A percentile compares a stretch with the other conserved stretches of the same genome.
Conservation (phyloP, 1,140 invertebrate genomes). For the Chironomus striatipennis region DNA sequence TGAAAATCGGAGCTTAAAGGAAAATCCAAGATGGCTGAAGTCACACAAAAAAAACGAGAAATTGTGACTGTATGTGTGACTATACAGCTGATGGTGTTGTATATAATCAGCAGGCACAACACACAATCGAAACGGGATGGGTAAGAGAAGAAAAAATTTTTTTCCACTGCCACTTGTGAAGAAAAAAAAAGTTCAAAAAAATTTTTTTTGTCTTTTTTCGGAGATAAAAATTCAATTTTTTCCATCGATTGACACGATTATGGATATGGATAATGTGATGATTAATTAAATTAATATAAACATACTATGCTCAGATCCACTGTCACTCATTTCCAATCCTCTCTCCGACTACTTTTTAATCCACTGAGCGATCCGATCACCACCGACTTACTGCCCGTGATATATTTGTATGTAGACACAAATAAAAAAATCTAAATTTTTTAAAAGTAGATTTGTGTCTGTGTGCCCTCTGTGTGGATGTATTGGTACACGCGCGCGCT, state of each 20-base stretch:
- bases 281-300: too few species aligned
- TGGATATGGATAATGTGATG: too few species aligned
- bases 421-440: too few species aligned
- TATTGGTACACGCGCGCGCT: background rate
- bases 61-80: background rate
- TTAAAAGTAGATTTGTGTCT: too few species aligned
- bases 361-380: too few species aligned
- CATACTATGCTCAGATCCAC: conserved; percentile 18
- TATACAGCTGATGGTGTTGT: background rate
- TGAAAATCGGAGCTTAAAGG: background rate
- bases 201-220: too few species aligned
- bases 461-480: too few species aligned
- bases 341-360: background rate
- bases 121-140: too few species aligned
- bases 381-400: too few species aligned
- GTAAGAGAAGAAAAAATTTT: background rate
- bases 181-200: background rate
- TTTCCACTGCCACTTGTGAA: conserved; percentile 18
- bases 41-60: background rate
- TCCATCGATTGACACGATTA: too few species aligned
- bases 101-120: background rate
- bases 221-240: too few species aligned
- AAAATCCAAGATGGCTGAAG: conserved; percentile 20
- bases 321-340: conserved; percentile 10
- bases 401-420: too few species aligned